Base-by-base conservation (phyloP, 2,113 vertebrate species). In the Jaculus jaculus region DNA sequence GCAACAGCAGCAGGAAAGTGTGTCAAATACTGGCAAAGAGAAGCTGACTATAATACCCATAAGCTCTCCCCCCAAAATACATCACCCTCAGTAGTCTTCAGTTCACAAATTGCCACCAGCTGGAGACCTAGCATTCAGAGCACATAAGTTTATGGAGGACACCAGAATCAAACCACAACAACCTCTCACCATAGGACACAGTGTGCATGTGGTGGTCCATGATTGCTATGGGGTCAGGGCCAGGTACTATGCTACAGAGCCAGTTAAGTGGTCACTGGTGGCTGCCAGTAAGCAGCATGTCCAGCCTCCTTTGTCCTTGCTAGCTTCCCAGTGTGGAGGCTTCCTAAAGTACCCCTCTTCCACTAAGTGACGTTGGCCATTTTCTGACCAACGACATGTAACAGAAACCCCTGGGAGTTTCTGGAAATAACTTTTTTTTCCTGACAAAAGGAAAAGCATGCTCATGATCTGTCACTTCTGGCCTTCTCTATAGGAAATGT, bases 151-250 rank as follows among this genome's bases (percentile, higher is more conserved):
- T 47, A 47, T 47, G 42, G 42, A 8, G 42, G 42, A 8, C 8
- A 8, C 42, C 42, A 6, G 42, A 47, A 47, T 47, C 42, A 47
- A 47, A 47, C 42, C 42, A 47, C 8, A 5, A 47, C 8, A 47
- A 47, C 12, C 17, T 9, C 72, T 79, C 21, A 0, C 20, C 28
- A n/a, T 0, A 18, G 39, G 42, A 42, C 3, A 16, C 2, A 10
- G 0, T 20, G 3, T 3, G 26, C 9, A 0, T 2, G 20, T n/a
- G 0, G 30, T 6, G 32, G 37, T 39, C 16, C 28, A 58, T 34
- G 32, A 58, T 1, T 20, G 24, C 0, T 21, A 10, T 42, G 24
- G 68, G 24, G 0, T 2, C 1, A 26, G 2, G 20, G n/a, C 20
- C 7, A n/a, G 42, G 13, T 39, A 5, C 37, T n/a, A n/a, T 37